These are phyloP conservation scores for Thunnus thynnus DNA, from an alignment of 2,113 vertebrate species.

Conservation along the genomic window DNA sequence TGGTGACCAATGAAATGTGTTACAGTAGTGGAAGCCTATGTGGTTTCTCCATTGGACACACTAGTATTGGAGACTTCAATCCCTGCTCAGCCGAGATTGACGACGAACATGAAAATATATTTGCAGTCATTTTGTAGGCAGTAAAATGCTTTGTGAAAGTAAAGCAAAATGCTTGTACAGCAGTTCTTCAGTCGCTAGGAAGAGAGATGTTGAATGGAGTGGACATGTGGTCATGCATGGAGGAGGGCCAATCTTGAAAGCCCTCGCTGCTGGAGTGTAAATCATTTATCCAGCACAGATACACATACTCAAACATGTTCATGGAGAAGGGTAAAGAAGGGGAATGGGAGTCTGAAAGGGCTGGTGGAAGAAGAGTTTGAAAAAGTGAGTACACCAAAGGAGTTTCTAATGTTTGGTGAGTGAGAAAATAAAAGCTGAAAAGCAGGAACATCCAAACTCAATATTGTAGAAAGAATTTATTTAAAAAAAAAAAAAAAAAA, in stretches of 20 bases:
- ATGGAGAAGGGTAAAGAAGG: neutral
- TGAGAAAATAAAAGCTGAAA: neutral
- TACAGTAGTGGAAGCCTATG: constrained; percentile 20
- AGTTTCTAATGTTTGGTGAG: neutral
- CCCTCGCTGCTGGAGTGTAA: constrained; percentile 53
- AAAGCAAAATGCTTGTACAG: constrained; percentile 68
- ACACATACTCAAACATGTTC: constrained; percentile 44
- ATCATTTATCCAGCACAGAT: constrained; percentile 59
- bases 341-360: neutral
- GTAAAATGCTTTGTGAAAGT: constrained; percentile 71
- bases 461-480: neutral
- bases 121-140: constrained; percentile 64
- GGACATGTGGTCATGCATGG: constrained; percentile 79
- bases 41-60: constrained; percentile 4
- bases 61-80: constrained; percentile 9
- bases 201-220: constrained; percentile 56
- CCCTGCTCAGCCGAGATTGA: constrained; percentile 62
- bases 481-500: neutral
- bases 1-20: constrained; percentile 54
- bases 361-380: neutral
- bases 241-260: constrained; percentile 65
- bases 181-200: constrained; percentile 42
- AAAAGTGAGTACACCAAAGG: neutral
- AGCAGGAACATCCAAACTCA: neutral
- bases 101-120: constrained; percentile 70